Conservation (phyloP, 2,113 vertebrate species). For the Ondatra zibethicus region DNA sequence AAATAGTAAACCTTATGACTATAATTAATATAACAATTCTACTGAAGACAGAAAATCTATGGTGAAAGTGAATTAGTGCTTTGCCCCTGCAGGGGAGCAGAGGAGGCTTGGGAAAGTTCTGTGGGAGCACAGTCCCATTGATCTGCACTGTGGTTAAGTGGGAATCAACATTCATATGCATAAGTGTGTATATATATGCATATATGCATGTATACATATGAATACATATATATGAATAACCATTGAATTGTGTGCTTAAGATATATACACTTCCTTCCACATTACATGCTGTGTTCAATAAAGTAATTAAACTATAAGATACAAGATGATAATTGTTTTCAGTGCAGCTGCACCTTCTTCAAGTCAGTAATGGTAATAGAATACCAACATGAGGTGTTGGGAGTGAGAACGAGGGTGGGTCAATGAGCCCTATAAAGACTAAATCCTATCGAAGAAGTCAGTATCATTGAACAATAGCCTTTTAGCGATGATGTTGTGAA, state of each 20-base stretch:
- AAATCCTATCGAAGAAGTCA: neutral
- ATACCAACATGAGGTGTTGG: neutral
- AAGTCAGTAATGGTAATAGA: neutral
- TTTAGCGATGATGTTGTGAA: neutral
- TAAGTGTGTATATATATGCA: too few relatives aligned
- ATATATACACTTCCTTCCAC: neutral
- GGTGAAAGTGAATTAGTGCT: neutral
- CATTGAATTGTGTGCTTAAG: neutral
- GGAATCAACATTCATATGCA: neutral
- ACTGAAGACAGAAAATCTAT: neutral
- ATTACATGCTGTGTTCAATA: neutral
- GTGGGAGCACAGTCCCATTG: neutral
- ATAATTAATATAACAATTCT: neutral
- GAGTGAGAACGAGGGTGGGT: neutral
- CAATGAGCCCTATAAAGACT: neutral
- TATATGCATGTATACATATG: too few relatives aligned
- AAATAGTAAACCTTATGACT: neutral
- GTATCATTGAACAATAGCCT: neutral
- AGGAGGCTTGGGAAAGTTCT: neutral
- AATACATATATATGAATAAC: neutral
- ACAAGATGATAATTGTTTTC: neutral
- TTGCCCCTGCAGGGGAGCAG: neutral
- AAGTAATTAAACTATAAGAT: neutral
- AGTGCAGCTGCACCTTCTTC: neutral
- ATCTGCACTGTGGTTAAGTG: neutral